Conservation (phyloP, 2,888 invertebrate genomes). For the Acronicta aceris region DNA sequence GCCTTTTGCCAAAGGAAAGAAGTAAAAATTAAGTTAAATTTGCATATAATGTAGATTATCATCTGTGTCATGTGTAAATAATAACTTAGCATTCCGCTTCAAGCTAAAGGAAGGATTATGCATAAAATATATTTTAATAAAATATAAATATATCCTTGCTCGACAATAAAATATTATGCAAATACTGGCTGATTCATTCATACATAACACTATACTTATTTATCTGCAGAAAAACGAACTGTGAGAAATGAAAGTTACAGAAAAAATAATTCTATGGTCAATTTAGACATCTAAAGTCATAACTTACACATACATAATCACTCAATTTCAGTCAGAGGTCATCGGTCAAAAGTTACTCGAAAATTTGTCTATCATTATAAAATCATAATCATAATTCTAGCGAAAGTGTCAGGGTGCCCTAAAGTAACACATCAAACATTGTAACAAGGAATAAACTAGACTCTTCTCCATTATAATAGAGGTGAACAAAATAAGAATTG, state of each 20-base stretch:
- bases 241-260: constrained; percentile 45
- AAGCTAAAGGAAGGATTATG: not conserved
- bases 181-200: constrained; percentile 16
- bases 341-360: constrained; percentile 69
- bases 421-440: constrained; percentile 27
- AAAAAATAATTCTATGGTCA: constrained; percentile 32
- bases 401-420: constrained; percentile 58
- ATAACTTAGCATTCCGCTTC: constrained; percentile 3
- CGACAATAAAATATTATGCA: constrained; percentile 13
- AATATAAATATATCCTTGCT: not conserved
- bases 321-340: constrained; percentile 64
- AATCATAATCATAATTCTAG: constrained; percentile 55
- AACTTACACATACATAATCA: constrained; percentile 44
- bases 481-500: constrained; percentile 44
- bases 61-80: not conserved
- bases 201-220: not conserved
- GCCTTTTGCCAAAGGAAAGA: no score
- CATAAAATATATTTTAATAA: not conserved
- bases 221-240: constrained; percentile 4
- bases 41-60: no score
- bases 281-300: constrained; percentile 33
- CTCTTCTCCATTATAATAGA: constrained; percentile 44
- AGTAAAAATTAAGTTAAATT: no score
- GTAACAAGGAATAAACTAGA: constrained; percentile 29
- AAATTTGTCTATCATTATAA: constrained; percentile 73